phyloP scores from a whole-genome alignment of 2,888 invertebrate genomes.

The Drosophila leonis region DNA sequence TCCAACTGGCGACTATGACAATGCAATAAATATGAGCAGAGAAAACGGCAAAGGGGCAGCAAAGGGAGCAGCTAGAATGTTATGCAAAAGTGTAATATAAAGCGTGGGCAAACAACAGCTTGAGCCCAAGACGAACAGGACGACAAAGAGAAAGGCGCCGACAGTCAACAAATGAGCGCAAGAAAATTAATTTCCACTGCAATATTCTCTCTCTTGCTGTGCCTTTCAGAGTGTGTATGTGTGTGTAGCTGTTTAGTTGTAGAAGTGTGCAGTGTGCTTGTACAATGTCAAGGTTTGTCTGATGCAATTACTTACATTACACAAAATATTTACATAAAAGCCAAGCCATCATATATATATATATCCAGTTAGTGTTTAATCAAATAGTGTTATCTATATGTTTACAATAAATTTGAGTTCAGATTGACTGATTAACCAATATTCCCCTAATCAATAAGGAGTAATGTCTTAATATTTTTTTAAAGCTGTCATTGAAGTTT shows the following conservation, averaged over 20 bases:
- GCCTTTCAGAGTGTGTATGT: conserved; percentile 1
- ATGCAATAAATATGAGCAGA: conserved; percentile 63
- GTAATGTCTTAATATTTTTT: too few species aligned
- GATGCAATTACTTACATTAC: conserved; percentile 23
- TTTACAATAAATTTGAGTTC: too few species aligned
- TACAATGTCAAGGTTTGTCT: conserved; percentile 25
- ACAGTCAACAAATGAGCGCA: conserved; percentile 58
- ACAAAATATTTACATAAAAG: conserved; percentile 9
- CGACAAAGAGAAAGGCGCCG: conserved; percentile 40
- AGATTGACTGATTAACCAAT: not conserved
- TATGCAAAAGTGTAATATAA: conserved; percentile 54
- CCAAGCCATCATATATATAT: conserved; percentile 13
- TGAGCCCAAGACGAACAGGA: conserved; percentile 13
- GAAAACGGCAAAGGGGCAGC: not conserved
- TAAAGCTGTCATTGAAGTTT: too few species aligned
- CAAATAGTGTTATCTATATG: not conserved
- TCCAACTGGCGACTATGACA: conserved; percentile 40
- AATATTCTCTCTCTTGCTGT: conserved; percentile 31
- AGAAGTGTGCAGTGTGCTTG: not conserved
- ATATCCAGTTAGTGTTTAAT: not conserved
- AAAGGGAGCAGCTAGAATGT: conserved; percentile 11
- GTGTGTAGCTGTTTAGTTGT: conserved; percentile 1
- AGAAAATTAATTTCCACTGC: conserved; percentile 61
- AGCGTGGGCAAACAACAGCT: conserved; percentile 28
- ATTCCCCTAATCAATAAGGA: not conserved